A percentile compares a stretch with the other conserved stretches of the same genome.
Evolutionary conservation across 2,113 vertebrate species (phyloP).

Genomic region (Montifringilla adamsi): DNA sequence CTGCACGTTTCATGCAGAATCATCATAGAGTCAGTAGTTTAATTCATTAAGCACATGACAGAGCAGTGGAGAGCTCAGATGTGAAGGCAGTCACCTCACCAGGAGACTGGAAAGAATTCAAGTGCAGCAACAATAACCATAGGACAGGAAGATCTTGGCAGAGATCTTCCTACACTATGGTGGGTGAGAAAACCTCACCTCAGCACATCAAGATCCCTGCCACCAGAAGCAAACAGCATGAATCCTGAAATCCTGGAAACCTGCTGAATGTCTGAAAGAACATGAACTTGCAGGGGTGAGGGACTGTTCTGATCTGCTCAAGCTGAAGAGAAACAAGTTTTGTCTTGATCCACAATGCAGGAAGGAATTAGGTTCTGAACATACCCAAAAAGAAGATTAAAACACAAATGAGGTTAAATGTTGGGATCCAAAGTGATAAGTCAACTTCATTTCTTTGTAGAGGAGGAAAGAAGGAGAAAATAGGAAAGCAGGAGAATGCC

Average conservation of each 20-base stretch:
- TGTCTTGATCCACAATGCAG: not conserved
- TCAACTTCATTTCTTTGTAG: rapidly evolving
- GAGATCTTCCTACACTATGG: too few relatives aligned
- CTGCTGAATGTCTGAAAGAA: not conserved
- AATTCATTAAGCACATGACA: not conserved
- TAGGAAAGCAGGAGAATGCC: not conserved
- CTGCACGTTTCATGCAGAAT: not conserved
- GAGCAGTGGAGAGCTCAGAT: not conserved
- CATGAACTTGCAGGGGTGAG: not conserved
- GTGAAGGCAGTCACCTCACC: not conserved
- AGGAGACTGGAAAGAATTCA: not conserved
- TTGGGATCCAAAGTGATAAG: not conserved
- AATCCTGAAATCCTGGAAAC: not conserved
- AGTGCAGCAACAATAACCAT: not conserved
- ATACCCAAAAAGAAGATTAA: not conserved
- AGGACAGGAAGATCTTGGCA: not conserved
- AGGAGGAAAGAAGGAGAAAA: not conserved
- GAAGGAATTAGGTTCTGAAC: not conserved
- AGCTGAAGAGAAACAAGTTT: not conserved
- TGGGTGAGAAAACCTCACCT: not conserved
- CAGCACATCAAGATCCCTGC: not conserved
- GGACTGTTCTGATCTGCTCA: not conserved
- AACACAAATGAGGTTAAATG: rapidly evolving
- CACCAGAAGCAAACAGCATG: not conserved
- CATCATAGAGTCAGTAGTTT: not conserved